Conservation (phyloP, 2,888 invertebrate genomes). For the Chrysolina haemoptera region DNA sequence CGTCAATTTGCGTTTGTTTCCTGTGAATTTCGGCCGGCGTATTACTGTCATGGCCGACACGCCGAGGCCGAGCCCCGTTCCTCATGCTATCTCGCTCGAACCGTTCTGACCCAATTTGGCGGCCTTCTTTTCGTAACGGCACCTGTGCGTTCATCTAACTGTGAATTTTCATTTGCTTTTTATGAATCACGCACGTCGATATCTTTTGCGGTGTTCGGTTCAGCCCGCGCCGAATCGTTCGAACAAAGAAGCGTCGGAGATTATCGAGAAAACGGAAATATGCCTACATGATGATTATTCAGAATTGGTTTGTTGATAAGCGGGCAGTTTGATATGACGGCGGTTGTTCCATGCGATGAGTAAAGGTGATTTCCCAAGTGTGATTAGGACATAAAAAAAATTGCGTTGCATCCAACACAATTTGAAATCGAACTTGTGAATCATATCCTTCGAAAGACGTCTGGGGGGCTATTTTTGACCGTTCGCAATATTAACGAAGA, state of each 20-base stretch:
- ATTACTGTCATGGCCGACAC: neutral
- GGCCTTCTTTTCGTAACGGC: constrained; percentile 41
- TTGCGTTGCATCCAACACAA: no score
- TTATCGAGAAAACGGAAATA: constrained; percentile 4
- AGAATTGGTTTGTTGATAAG: neutral
- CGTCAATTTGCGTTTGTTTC: constrained; percentile 6
- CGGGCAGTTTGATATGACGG: neutral
- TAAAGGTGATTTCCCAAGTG: neutral
- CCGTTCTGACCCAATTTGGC: constrained; percentile 46
- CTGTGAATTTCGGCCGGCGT: constrained; percentile 1
- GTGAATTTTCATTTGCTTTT: constrained; percentile 45
- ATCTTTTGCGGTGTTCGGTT: constrained; percentile 27
- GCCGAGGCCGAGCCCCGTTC: constrained; percentile 12
- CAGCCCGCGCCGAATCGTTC: neutral
- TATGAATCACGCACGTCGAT: constrained; percentile 39
- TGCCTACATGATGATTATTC: neutral
- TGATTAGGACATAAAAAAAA: no score
- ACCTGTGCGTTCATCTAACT: constrained; percentile 47
- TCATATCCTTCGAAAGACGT: no score
- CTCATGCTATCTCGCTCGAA: constrained; percentile 6
- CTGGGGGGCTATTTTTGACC: no score
- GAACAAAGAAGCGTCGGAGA: no score
- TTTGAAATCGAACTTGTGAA: no score
- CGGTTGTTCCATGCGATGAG: neutral
- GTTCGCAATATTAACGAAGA: no score